Base-by-base conservation (phyloP, 1,140 invertebrate species). In the Charaxes varanes region DNA sequence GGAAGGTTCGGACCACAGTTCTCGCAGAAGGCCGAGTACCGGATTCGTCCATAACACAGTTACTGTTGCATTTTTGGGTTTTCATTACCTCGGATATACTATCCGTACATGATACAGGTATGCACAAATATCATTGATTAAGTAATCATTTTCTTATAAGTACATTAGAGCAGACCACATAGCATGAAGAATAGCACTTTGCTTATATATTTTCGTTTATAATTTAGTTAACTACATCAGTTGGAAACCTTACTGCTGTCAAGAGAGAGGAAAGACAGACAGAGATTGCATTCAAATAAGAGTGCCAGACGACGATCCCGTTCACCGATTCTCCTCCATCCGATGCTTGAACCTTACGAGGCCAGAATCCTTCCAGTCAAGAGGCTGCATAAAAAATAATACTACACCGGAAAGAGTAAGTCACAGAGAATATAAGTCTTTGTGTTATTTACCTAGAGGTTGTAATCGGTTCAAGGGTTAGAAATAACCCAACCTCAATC, bases 301-400 rank as follows among this genome's bases (percentile, higher is more conserved):
- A 7, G 44, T 80, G 1, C 62, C 76, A 5, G 50, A 60, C 12
- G 64, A 73, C 32, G 72, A 77, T 35, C 66, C 64, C 0, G 64
- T 77, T 1, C 62, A 70, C 11, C 56, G 65, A 6, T 74, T 70
- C 49, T 69, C 68, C 1, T 43, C 57, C 5, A 43, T 69, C 6
- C 47, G 72, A 5, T 80, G 76, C 16, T 13, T 69, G 8, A 77
- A 80, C 22, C 47, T 80, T 38, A 80, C 72, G 0, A 51, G 63
- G 13, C 70, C 76, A 2, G 53, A 59, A 11, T 58, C 58, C 7
- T 80, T 59, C 26, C 76, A 80, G 22, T 59, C 56, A 0, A 28
- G 37, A 32, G 65, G 72, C 2, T 80, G 76, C 33, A 13, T 64
- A 4, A 47, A 35, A 4, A 69, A 72, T 15, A 43, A 62, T 7